Conservation (phyloP, 2,888 invertebrate species). For the Pandemis heparana region DNA sequence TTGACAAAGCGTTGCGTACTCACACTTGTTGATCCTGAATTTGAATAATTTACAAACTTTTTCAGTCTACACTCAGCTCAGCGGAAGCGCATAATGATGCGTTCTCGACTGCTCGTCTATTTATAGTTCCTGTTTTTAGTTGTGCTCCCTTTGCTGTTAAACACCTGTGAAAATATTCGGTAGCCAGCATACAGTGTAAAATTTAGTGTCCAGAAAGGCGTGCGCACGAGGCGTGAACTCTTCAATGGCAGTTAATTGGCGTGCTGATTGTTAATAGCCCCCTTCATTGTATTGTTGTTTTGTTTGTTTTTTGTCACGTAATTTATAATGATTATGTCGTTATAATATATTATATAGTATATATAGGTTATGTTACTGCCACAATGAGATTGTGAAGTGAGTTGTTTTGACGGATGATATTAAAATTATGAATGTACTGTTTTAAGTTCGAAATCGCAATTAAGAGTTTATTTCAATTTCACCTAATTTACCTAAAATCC, state of each 20-base stretch:
- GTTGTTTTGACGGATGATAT: background rate
- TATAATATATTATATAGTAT: background rate
- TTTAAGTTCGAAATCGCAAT: background rate
- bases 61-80: background rate
- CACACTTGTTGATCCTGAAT: constrained; percentile 20
- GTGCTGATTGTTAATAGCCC: constrained; percentile 34
- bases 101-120: constrained; percentile 17
- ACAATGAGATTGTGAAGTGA: background rate
- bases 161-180: constrained; percentile 35
- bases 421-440: background rate
- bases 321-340: constrained; percentile 2
- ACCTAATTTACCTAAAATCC: constrained; percentile 42
- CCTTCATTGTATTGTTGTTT: constrained; percentile 31
- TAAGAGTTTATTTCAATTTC: constrained; percentile 31
- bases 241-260: constrained; percentile 36
- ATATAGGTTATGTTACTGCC: background rate
- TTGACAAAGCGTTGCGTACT: background rate
- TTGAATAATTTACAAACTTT: background rate
- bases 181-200: background rate
- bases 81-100: constrained; percentile 22
- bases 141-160: constrained; percentile 13
- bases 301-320: constrained; percentile 11
- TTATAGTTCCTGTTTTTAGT: constrained; percentile 20
- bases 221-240: constrained; percentile 36
- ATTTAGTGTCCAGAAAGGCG: constrained; percentile 23